Base-by-base conservation (phyloP, 2,888 invertebrate genomes). In the Spodoptera picta region DNA sequence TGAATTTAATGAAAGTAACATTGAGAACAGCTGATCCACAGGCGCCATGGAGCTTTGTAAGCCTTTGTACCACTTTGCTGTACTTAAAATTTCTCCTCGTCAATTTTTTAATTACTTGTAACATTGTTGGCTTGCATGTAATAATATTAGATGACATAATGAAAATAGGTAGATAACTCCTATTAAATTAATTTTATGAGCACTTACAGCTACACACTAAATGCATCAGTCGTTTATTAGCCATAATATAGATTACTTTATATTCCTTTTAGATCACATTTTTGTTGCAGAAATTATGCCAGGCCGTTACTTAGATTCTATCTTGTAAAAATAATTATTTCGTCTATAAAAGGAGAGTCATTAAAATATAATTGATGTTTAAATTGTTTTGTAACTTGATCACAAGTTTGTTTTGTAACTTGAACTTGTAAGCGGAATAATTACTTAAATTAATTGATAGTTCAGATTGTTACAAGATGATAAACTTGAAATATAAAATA, bases 1-100 rank as follows among this genome's bases (percentile, higher is more conserved):
- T 77, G 76, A 75, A 59, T 83, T 79, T 80, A 82, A 84, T 83
- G 77, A 84, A 83, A 83, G 77, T 77, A 62, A 64, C 57, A 72
- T 75, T 73, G 71, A 76, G 72, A 69, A 75, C 70, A 81, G 75
- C 73, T 79, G 79, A 80, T 70, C 57, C 59, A 27, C 47, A 59
- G 77, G 83, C 84, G 81, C 83, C 83, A 74, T 57, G 56, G 7
- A 7, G 48, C 47, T 55, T 77, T 65, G 44, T 69, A 27, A 27
- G 36, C 36, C 6, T 27, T 36, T 36, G 36, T 36, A 1, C 36
- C 56, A 14, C 49, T 43, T 31, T 47, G 31, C 24, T 49, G 46
- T 58, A 65, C 53, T 23, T 55, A 24, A 60, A 60, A 57, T 47
- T 24, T 51, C 41, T 55, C 24, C 19, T 41, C 10, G 43, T 36